Base-by-base conservation (phyloP, 2,797 vertebrate species). In the Mareca strepera region DNA sequence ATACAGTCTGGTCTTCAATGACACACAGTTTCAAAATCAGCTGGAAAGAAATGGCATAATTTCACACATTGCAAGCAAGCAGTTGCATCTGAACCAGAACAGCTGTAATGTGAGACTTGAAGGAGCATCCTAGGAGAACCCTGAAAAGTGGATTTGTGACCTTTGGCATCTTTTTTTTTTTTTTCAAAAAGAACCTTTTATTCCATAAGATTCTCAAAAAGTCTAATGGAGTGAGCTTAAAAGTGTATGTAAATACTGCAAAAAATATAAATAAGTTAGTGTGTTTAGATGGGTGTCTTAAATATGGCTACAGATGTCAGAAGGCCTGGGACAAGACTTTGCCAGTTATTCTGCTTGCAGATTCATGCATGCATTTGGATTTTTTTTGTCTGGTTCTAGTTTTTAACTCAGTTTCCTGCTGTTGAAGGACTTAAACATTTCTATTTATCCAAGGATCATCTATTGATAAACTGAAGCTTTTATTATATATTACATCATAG, bases 71-170 rank as follows among this genome's bases (percentile, higher is more conserved):
- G 93, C 46, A 44, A 64, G 90, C 86, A 44, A 64, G 90, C 86
- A 92, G 86, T 68, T 80, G 88, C 91, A 85, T 87, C 90, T 95
- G 96, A 97, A 93, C 89, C 44, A 16, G 58, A 89, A 79, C 90
- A 95, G 75, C 97, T 96, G 94, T 60, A 44, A 93, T 63, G 58
- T 35, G 82, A 86, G 93, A 94, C 92, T 88, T 94, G 52, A 72
- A 64, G 86, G 56, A 93, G 78, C 77, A 91, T 52, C 77, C 58
- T 88, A 29, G 83, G 59, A 84, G 66, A 80, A 84, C 73, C 35
- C 69, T 85, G 58, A 41, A 41, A 72, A 88, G 50, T 63, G 20
- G 43, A 82, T 80, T 93, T 28, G 17, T 20, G 55, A 82, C 46
- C 35, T 82, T 92, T 63, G 60, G n/a, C 77, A 22, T 91, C 62